phyloP scores from a whole-genome alignment of 2,888 invertebrate genomes.

The Cynaeus angustus region DNA sequence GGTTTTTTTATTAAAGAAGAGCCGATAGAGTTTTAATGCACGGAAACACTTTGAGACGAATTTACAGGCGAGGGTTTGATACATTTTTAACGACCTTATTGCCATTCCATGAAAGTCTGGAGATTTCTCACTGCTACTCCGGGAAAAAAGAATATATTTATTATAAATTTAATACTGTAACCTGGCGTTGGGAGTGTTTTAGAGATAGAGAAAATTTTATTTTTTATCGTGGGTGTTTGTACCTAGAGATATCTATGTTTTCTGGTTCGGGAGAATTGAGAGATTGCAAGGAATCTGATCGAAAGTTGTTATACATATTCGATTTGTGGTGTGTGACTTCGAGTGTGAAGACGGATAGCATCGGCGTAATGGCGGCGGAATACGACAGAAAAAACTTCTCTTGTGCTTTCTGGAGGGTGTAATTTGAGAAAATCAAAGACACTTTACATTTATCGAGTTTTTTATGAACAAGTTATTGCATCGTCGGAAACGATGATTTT shows the following conservation, averaged over 20 bases:
- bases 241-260: constrained; percentile 13
- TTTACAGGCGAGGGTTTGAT: background rate
- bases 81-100: background rate
- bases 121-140: background rate
- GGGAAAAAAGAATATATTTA: too few species aligned
- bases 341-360: constrained; percentile 39
- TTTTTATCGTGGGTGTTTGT: too few species aligned
- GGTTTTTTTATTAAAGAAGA: constrained; percentile 18
- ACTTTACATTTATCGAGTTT: constrained; percentile 11
- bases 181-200: too few species aligned
- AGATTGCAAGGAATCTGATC: constrained; percentile 26
- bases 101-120: background rate
- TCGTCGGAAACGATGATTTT: too few species aligned
- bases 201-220: too few species aligned
- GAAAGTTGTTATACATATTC: constrained; percentile 42
- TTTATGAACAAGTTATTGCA: constrained; percentile 13
- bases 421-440: constrained; percentile 19
- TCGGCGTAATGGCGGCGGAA: constrained; percentile 34
- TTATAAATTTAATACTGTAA: too few species aligned
- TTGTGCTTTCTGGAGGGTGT: constrained; percentile 25
- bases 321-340: constrained; percentile 39
- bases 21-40: background rate
- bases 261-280: constrained; percentile 3
- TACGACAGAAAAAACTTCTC: constrained; percentile 11
- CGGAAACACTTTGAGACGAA: constrained; percentile 1